Evolutionary conservation across 2,888 invertebrate genomes (phyloP).

Genomic region (Caenorhabditis angaria): DNA sequence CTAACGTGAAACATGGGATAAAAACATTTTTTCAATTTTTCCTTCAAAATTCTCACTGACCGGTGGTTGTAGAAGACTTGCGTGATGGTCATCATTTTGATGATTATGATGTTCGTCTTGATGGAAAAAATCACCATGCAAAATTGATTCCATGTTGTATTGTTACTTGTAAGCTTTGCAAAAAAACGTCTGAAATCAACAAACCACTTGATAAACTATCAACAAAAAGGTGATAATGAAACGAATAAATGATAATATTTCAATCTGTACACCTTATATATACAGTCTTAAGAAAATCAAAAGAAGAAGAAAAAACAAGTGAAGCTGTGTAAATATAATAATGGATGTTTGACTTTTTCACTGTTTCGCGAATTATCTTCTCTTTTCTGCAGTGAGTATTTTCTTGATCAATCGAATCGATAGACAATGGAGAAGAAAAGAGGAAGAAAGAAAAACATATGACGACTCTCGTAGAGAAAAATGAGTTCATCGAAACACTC

Average conservation of each 20-base stretch:
- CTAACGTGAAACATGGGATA: no score
- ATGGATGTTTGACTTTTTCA: conserved; percentile 4
- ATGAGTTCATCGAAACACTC: no score
- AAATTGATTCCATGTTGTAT: conserved; percentile 35
- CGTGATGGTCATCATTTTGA: conserved; percentile 25
- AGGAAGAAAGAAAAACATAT: background rate
- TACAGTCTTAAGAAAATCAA: background rate
- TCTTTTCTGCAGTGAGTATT: background rate
- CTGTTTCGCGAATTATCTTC: background rate
- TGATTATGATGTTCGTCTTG: conserved; percentile 32
- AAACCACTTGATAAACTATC: background rate
- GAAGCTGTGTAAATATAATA: conserved; percentile 4
- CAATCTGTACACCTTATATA: no score
- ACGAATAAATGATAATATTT: no score
- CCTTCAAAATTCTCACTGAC: conserved; percentile 16
- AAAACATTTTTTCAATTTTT: no score
- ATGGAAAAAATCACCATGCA: conserved; percentile 34
- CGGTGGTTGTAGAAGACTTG: conserved; percentile 24
- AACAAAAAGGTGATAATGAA: no score
- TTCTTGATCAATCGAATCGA: background rate
- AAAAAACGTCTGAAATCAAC: background rate
- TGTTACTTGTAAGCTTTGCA: background rate
- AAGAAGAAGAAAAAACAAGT: background rate
- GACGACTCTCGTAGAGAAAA: no score
- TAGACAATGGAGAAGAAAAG: no score